Conservation (phyloP, 1,140 invertebrate genomes). For the Aphelenchoides avenae region DNA sequence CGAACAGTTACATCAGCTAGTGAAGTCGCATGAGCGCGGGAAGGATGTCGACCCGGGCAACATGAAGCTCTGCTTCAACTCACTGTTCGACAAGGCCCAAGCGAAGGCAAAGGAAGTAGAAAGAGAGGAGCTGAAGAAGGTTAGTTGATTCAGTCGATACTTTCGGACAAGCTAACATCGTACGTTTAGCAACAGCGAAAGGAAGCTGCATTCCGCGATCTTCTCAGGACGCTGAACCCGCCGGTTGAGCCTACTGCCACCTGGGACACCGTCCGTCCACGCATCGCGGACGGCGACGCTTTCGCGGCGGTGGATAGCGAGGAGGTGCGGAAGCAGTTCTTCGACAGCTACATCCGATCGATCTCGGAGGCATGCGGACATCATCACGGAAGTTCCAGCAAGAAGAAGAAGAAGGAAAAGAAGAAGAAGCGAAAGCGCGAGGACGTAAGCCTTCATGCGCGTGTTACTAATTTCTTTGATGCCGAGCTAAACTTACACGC, state of each 20-base stretch:
- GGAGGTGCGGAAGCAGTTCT: constrained; percentile 15
- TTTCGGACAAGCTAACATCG: background rate
- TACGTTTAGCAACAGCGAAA: constrained; percentile 11
- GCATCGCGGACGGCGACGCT: constrained; percentile 35
- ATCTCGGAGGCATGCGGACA: constrained; percentile 18
- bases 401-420: constrained; percentile 22
- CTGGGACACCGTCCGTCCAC: constrained; percentile 25
- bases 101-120: constrained; percentile 49
- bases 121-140: constrained; percentile 46
- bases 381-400: constrained; percentile 16
- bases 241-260: constrained; percentile 35
- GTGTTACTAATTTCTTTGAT: too few species aligned
- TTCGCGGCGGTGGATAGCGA: constrained; percentile 25
- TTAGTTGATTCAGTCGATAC: constrained; percentile 23
- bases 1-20: constrained; percentile 39
- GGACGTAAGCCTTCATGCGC: too few species aligned
- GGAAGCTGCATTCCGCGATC: constrained; percentile 20
- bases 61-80: constrained; percentile 49
- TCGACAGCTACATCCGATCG: constrained; percentile 23
- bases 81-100: constrained; percentile 41
- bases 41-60: constrained; percentile 48
- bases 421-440: constrained; percentile 36
- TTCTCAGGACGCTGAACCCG: constrained; percentile 22
- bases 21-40: constrained; percentile 24
- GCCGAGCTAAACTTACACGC: too few species aligned